Evolutionary conservation across 2,797 vertebrate species (phyloP).

Genomic region (Microctenopoma steveboyesi): DNA sequence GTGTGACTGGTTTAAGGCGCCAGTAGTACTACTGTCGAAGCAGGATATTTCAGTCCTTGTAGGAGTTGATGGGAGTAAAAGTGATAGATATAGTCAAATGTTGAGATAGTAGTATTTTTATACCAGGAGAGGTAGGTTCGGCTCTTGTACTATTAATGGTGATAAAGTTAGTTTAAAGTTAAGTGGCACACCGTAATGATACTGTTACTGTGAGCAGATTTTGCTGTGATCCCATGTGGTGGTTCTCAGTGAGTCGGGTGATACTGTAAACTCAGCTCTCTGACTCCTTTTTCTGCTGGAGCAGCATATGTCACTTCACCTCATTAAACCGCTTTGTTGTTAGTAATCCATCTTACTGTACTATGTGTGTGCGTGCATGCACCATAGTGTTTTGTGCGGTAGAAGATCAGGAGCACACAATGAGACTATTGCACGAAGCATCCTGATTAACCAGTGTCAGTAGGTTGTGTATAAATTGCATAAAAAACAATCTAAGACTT

Average conservation of each 20-base stretch:
- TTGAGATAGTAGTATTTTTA: no score
- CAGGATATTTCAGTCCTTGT: no score
- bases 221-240: slow-evolving; percentile 1
- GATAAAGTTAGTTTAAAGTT: background rate
- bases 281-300: slow-evolving; percentile 56
- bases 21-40: no score
- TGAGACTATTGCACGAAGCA: background rate
- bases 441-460: background rate
- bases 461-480: no score
- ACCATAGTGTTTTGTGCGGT: slow-evolving; percentile 7
- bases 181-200: background rate
- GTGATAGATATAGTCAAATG: no score
- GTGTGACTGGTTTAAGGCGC: no score
- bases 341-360: slow-evolving; percentile 53
- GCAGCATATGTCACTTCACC: slow-evolving; percentile 70
- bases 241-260: background rate
- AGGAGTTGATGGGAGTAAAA: background rate
- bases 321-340: slow-evolving; percentile 67
- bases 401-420: slow-evolving; percentile 20
- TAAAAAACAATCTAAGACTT: no score
- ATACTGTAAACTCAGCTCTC: slow-evolving; percentile 54
- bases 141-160: background rate
- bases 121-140: background rate
- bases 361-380: slow-evolving; percentile 15
- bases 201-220: slow-evolving; percentile 3